Evolutionary conservation across 2,797 vertebrate genomes (phyloP).

Genomic region (Gambelia wislizenii): DNA sequence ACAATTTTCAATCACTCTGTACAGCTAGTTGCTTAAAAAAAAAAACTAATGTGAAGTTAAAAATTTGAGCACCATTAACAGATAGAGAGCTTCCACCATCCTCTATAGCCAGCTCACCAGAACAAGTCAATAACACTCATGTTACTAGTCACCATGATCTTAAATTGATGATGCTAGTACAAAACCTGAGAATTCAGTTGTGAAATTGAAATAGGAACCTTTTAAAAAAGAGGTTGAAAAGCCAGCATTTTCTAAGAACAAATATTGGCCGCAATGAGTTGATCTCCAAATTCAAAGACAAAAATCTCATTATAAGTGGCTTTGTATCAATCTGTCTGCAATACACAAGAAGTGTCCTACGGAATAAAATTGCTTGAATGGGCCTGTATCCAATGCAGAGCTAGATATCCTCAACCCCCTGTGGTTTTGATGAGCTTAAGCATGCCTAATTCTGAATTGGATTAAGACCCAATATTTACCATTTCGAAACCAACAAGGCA

Average conservation of each 20-base stretch:
- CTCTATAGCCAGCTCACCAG: neutral
- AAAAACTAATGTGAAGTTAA: no score
- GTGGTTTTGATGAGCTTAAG: no score
- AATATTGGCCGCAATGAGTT: neutral
- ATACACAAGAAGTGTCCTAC: neutral
- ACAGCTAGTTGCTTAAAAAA: neutral
- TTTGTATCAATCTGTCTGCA: neutral
- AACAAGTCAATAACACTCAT: neutral
- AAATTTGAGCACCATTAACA: no score
- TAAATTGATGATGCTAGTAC: neutral
- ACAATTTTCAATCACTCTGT: neutral
- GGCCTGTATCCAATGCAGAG: neutral
- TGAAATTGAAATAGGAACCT: neutral
- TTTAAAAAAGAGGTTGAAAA: no score
- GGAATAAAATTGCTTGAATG: neutral
- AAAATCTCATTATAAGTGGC: neutral
- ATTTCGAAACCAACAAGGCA: neutral
- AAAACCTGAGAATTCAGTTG: no score
- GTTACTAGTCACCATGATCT: neutral
- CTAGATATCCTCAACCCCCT: no score
- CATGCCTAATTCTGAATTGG: no score
- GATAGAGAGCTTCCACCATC: no score
- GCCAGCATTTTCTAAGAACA: neutral
- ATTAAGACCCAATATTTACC: no score
- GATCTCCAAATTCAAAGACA: neutral